phyloP scores from a whole-genome alignment of 2,888 invertebrate species.

The Callosobruchus maculatus region DNA sequence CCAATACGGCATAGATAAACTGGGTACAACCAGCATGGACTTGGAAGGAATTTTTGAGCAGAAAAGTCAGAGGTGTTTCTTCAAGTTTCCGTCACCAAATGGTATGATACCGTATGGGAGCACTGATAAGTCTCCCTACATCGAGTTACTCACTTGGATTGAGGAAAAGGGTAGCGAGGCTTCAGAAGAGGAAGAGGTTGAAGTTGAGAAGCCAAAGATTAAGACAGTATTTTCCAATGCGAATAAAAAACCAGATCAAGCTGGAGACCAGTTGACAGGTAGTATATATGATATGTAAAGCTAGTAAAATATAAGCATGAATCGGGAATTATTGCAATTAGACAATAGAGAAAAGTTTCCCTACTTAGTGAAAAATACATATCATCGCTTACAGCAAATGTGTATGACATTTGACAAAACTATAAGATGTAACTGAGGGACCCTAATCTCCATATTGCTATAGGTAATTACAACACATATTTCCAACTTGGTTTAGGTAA shows the following conservation, averaged over 20 bases:
- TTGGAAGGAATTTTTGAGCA: constrained; percentile 27
- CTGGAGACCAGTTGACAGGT: constrained; percentile 15
- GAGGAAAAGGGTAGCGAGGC: constrained; percentile 13
- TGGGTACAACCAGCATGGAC: constrained; percentile 38
- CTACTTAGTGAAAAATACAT: no score
- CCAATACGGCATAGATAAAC: constrained; percentile 34
- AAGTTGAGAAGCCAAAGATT: constrained; percentile 12
- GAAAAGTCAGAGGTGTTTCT: constrained; percentile 27
- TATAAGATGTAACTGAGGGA: no score
- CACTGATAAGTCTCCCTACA: constrained; percentile 32
- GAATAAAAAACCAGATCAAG: constrained; percentile 8
- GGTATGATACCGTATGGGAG: constrained; percentile 31
- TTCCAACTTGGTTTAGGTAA: no score
- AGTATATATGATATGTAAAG: no score
- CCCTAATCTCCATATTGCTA: no score
- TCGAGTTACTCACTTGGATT: constrained; percentile 34
- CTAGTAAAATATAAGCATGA: no score
- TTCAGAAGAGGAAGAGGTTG: constrained; percentile 12
- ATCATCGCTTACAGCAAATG: no score
- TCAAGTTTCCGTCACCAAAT: constrained; percentile 34
- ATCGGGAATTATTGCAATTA: no score
- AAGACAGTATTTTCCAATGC: constrained; percentile 23
- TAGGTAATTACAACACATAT: no score
- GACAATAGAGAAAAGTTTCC: no score
- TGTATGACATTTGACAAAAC: no score